Percentiles rank a stretch among this genome's conserved stretches.
phyloP scores from a whole-genome alignment of 2,888 invertebrate species.

The Callinectes sapidus region DNA sequence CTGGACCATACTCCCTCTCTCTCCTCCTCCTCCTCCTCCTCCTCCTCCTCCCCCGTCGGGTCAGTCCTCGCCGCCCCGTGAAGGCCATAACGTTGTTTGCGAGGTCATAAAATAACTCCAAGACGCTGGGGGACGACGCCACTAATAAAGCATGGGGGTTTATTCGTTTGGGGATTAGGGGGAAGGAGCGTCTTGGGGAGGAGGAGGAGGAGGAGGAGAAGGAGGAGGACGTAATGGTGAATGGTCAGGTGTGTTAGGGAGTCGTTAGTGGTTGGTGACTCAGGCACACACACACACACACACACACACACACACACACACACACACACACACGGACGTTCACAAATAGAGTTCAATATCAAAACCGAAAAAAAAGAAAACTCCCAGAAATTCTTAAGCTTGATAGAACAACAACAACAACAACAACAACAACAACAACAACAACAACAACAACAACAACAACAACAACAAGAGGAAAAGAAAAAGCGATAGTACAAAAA shows the following conservation, averaged over 20 bases:
- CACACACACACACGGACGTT: not conserved
- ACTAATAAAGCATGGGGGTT: constrained; percentile 10
- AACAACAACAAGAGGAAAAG: no score
- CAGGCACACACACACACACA: constrained; percentile 22
- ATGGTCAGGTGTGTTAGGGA: not conserved
- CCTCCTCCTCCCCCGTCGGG: not conserved
- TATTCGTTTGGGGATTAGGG: not conserved
- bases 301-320: constrained; percentile 23
- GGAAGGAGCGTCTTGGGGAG: not conserved
- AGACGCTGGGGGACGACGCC: not conserved
- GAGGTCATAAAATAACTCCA: not conserved
- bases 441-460: no score
- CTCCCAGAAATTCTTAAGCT: no score
- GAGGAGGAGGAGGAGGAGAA: not conserved
- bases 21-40: not conserved
- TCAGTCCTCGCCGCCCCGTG: not conserved
- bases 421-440: no score
- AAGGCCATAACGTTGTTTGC: constrained; percentile 27
- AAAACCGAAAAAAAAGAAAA: no score
- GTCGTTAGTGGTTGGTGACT: not conserved
- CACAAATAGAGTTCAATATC: no score
- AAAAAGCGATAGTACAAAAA: no score
- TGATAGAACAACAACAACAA: no score
- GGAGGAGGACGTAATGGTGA: not conserved
- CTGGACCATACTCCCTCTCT: not conserved